phyloP scores from a whole-genome alignment of 2,888 invertebrate species.

The Agrypnus murinus region DNA sequence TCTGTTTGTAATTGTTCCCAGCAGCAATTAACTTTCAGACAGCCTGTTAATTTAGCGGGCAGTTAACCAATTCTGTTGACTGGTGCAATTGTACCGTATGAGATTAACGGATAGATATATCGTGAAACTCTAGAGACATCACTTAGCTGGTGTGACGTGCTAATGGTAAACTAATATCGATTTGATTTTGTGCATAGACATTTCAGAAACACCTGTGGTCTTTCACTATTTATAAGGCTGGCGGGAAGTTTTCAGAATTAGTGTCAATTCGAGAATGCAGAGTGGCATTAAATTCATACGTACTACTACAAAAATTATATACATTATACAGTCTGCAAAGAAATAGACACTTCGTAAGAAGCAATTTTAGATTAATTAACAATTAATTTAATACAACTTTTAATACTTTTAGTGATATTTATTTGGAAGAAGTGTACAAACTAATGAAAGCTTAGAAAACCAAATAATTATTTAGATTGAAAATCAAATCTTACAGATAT shows the following conservation, averaged over 20 bases:
- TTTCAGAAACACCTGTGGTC: not conserved
- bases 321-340: no score
- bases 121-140: conserved; percentile 1
- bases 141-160: not conserved
- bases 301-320: no score
- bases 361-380: no score
- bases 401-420: no score
- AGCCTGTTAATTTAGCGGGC: conserved; percentile 36
- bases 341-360: no score
- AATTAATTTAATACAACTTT: no score
- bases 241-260: not conserved
- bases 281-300: no score
- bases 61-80: conserved; percentile 36
- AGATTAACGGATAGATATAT: conserved; percentile 10
- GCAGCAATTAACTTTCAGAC: conserved; percentile 35
- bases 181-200: not conserved
- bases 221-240: not conserved
- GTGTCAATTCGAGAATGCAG: not conserved
- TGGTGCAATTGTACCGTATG: conserved; percentile 9
- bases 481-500: no score
- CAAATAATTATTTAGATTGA: no score
- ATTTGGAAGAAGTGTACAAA: no score
- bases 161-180: conserved; percentile 7
- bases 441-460: no score
- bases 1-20: conserved; percentile 31